Evolutionary conservation across 2,113 vertebrate genomes (phyloP).

Genomic region (Callipepla squamata): DNA sequence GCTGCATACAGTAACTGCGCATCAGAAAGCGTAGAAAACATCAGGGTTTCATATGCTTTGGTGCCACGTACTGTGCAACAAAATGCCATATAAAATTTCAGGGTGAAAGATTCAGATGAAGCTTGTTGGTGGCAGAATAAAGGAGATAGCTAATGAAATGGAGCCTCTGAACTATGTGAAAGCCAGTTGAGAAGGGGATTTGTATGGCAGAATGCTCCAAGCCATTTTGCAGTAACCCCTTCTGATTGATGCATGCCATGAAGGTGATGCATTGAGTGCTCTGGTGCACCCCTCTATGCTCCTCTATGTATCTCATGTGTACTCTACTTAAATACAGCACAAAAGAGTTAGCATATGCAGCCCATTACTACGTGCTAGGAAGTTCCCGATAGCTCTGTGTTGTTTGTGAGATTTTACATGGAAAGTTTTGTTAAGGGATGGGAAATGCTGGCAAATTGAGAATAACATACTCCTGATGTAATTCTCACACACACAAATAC

Average conservation of each 20-base stretch:
- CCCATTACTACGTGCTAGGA: background rate
- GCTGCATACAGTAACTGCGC: background rate
- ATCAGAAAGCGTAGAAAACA: background rate
- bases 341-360: background rate
- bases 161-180: background rate
- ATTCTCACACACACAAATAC: background rate
- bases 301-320: accelerated
- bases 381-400: background rate
- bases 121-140: background rate
- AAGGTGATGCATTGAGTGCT: background rate
- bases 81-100: background rate
- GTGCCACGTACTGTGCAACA: background rate
- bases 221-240: background rate
- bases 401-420: background rate
- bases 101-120: background rate
- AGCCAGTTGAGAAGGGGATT: background rate
- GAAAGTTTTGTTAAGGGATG: background rate
- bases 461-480: background rate
- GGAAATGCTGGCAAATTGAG: background rate
- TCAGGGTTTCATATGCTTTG: background rate
- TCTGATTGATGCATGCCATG: background rate
- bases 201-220: background rate
- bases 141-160: background rate
- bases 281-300: accelerated
- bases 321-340: background rate